Conservation (phyloP, 2,888 invertebrate genomes). For the Fragum fragum region DNA sequence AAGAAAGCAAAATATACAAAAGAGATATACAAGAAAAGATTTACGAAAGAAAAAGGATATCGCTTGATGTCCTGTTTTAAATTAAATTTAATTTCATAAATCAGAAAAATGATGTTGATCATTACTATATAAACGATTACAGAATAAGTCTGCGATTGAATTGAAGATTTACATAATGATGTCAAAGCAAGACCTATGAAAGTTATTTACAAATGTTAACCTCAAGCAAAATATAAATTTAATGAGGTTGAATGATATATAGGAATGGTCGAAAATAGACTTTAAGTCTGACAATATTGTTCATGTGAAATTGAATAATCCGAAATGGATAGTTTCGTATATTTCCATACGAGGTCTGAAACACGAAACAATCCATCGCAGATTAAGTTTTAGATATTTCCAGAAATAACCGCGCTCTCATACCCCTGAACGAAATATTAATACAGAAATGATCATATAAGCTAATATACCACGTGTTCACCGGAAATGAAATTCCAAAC, state of each 20-base stretch:
- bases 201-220: slow-evolving; percentile 7
- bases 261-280: slow-evolving; percentile 22
- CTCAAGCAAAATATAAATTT: slow-evolving; percentile 9
- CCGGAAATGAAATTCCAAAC: slow-evolving; percentile 65
- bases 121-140: neutral
- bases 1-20: too few species aligned
- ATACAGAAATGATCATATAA: slow-evolving; percentile 8
- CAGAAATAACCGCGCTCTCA: neutral
- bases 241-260: neutral
- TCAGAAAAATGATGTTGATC: neutral
- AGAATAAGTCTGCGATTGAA: too few species aligned
- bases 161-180: neutral
- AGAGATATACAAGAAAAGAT: too few species aligned
- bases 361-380: neutral
- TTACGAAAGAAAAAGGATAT: too few species aligned
- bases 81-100: too few species aligned
- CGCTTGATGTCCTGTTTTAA: neutral
- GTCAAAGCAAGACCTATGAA: neutral
- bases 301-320: neutral
- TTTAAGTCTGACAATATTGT: neutral
- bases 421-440: slow-evolving; percentile 1
- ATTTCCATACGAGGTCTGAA: neutral
- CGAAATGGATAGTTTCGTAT: neutral
- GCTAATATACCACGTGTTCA: slow-evolving; percentile 55
- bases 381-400: neutral